Base-by-base conservation (phyloP, 2,797 vertebrate species). In the Fistularia commersonii region DNA sequence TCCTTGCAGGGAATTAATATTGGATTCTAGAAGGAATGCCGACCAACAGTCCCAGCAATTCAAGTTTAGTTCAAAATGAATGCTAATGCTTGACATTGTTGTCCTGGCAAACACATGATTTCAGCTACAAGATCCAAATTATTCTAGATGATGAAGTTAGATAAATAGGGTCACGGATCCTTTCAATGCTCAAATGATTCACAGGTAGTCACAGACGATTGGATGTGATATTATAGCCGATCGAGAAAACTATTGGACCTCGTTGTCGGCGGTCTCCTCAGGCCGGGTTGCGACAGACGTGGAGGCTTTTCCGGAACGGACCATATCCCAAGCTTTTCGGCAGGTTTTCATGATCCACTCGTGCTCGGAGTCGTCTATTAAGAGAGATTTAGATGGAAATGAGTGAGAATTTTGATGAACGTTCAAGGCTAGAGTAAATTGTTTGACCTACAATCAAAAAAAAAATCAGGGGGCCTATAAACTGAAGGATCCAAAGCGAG, bases 281-380 rank as follows among this genome's bases (percentile, higher is more conserved):
- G 12, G 6, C 48, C 13, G 48, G 32, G 32, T 7, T 69, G 51
- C 36, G 43, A 13, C 15, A 41, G 51, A 35, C 23, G 12, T 48
- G 5, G 33, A 9, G 12, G 8, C 45, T 31, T 52, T 45, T 45
- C 51, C 52, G 33, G 58, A 43, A 41, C 57, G 53, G 1, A 32
- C 70, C 59, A 50, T 91, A 66, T 6, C 89, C 87, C 79, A 86
- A 63, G 90, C 90, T 80, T 90, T 96, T 43, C 91, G 91, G 81
- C 96, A 99, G 3, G 82, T 93, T 64, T 52, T 72, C 61, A 92
- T 38, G 47, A 97, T 98, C 94, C 94, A 98, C 39, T 92, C 88
- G 0, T 98, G 94, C 50, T 99, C 96, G 0, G 88, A 80, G 0
- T 96, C 88, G 69, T 95, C 97, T 99, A 80, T 55, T 61, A 73